Base-by-base conservation (phyloP, 2,797 vertebrate species). In the Lacerta agilis region DNA sequence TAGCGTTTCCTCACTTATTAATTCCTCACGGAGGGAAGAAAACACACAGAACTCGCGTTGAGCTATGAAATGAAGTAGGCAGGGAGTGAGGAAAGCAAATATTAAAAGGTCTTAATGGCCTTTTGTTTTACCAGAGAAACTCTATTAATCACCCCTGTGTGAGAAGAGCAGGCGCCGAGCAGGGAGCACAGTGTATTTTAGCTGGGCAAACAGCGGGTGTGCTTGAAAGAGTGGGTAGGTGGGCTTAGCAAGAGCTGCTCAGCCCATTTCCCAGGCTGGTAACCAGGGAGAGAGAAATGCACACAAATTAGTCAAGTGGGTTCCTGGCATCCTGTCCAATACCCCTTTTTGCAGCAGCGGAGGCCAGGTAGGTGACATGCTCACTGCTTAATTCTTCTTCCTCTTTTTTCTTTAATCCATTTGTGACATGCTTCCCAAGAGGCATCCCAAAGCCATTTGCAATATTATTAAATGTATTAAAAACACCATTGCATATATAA, bases 71-170 rank as follows among this genome's bases (percentile, higher is more conserved):
- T 92, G 93, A 91, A 93, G 92, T 36, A 90, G 87, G 87, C 82
- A 90, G 91, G 84, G 86, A 93, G 86, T 58, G 86, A 82, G 73
- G 79, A 93, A 86, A 92, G 83, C 92, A 94, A 94, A 94, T 94
- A 93, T 89, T 91, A 92, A 90, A 89, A 1, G 23, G 55, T 90
- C 78, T 89, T 92, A 94, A 94, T 94, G 93, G 91, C 45, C 90
- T 91, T 91, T 91, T 93, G 94, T 94, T 94, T 93, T 91, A 82
- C 78, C 81, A 86, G 92, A 81, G 85, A 92, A 49, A 76, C 0
- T 3, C 86, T 49, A 89, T 95, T 93, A 93, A 93, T 93, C 94
- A 93, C 87, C 82, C 75, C 0, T 0, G 17, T 0, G 61, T 87
- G 55, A 88, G 91, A 87, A 85, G 36, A 87, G 61, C 11, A 0